phyloP scores from a whole-genome alignment of 2,888 invertebrate species.

The Troides helena region DNA sequence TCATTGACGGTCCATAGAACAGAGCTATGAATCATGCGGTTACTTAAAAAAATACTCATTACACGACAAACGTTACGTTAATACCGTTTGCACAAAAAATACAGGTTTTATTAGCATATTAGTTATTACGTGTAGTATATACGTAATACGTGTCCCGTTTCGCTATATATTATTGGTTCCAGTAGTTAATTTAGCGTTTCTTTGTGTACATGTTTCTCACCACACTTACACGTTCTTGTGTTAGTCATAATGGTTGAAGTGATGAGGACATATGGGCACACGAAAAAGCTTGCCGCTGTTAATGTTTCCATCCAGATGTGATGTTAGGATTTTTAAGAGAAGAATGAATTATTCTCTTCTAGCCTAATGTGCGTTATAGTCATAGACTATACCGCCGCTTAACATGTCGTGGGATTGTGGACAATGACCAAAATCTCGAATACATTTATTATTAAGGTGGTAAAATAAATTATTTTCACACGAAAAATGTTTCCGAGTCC shows the following conservation, averaged over 20 bases:
- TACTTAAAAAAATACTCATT: conserved; percentile 26
- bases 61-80: neutral
- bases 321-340: no score
- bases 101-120: neutral
- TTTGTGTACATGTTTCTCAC: neutral
- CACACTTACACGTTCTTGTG: conserved; percentile 5
- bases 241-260: conserved; percentile 8
- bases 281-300: no score
- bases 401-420: no score
- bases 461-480: no score
- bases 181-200: neutral
- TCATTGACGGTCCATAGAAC: conserved; percentile 51
- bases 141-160: conserved; percentile 6
- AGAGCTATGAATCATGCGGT: conserved; percentile 54
- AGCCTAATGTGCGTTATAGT: no score
- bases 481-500: no score
- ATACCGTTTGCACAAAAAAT: neutral
- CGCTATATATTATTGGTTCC: neutral
- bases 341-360: no score
- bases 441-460: no score
- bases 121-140: conserved; percentile 5
- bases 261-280: no score
- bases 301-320: no score
- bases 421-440: no score
- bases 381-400: no score